These are phyloP conservation scores for Antheraea pernyi DNA, from an alignment of 1,140 invertebrate species.

Conservation along the genomic window DNA sequence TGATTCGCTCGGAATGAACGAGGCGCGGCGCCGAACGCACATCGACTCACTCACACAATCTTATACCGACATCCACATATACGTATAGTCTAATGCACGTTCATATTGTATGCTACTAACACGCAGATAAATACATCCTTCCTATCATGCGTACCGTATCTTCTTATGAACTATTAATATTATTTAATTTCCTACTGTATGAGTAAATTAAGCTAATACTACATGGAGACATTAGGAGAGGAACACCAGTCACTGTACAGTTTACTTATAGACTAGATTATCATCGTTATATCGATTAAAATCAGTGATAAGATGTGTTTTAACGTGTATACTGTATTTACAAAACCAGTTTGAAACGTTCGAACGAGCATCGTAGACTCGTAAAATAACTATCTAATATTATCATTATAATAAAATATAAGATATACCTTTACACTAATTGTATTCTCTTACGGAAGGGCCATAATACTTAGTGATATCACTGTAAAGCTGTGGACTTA, in stretches of 20 bases:
- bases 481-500: conserved; percentile 76
- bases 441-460: conserved; percentile 62
- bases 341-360: conserved; percentile 52
- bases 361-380: conserved; percentile 69
- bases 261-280: conserved; percentile 48
- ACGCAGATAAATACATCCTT: conserved; percentile 20
- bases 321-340: conserved; percentile 57
- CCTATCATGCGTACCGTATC: conserved; percentile 27
- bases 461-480: conserved; percentile 64
- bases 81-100: conserved; percentile 17
- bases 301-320: conserved; percentile 36
- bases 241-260: conserved; percentile 76
- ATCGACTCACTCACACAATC: conserved; percentile 5
- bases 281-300: conserved; percentile 52
- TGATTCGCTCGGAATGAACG: conserved; percentile 15
- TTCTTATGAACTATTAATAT: conserved; percentile 36
- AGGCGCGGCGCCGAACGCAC: conserved; percentile 7
- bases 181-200: conserved; percentile 43
- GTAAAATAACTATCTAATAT: conserved; percentile 45
- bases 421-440: conserved; percentile 63
- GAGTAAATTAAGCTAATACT: conserved; percentile 62
- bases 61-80: conserved; percentile 20
- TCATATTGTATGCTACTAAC: conserved; percentile 19
- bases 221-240: conserved; percentile 72
- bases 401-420: conserved; percentile 74